Evolutionary conservation across 2,797 vertebrate genomes (phyloP).

Genomic region (Coregonus suidteri): DNA sequence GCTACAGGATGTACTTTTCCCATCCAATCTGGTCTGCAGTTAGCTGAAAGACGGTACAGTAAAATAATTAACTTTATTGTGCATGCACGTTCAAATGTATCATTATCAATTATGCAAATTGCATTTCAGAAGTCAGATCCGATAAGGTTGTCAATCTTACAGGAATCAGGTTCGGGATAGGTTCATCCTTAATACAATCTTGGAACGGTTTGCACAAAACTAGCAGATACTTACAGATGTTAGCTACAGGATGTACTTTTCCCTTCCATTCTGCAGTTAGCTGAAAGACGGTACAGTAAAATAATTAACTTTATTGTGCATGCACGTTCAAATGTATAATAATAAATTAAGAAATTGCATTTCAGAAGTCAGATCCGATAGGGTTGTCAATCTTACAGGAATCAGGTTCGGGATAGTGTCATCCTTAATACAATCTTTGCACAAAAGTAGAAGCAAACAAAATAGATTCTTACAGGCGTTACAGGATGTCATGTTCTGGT

Average conservation of each 20-base stretch:
- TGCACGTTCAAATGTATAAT: too few relatives aligned
- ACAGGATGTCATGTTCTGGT: too few relatives aligned
- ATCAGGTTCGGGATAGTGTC: background rate
- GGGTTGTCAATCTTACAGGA: constrained; percentile 15
- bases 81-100: too few relatives aligned
- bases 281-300: background rate
- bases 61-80: too few relatives aligned
- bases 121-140: background rate
- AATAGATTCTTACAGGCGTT: too few relatives aligned
- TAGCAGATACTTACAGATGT: background rate
- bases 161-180: background rate
- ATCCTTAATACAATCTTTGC: constrained; percentile 12
- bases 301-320: background rate
- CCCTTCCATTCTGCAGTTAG: background rate
- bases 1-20: background rate
- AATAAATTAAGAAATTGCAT: background rate
- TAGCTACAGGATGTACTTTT: background rate
- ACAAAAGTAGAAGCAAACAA: too few relatives aligned
- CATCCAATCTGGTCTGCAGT: too few relatives aligned
- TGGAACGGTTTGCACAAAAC: background rate
- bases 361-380: constrained; percentile 4
- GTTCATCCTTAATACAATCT: background rate
- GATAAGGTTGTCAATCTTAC: constrained; percentile 12
- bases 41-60: too few relatives aligned
- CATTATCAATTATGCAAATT: too few relatives aligned